phyloP scores from a whole-genome alignment of 2,113 vertebrate species.

The Labeo rohita region DNA sequence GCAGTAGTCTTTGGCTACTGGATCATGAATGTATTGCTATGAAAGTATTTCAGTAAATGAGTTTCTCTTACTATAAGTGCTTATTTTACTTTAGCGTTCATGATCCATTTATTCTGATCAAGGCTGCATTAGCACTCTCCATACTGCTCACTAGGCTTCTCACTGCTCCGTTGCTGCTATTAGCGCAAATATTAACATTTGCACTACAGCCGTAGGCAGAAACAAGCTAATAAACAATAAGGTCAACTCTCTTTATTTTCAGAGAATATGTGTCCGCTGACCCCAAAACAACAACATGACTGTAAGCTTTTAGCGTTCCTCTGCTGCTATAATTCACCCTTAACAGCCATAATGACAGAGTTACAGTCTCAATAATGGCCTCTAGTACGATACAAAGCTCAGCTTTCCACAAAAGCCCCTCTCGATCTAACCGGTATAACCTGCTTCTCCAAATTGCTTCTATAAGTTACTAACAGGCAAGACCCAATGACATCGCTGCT shows the following conservation, averaged over 20 bases:
- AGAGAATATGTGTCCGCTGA: slow-evolving; percentile 36
- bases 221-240: slow-evolving; percentile 26
- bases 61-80: not conserved
- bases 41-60: not conserved
- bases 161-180: not conserved
- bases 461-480: slow-evolving; percentile 46
- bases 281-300: slow-evolving; percentile 32
- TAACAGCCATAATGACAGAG: slow-evolving; percentile 44
- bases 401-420: not conserved
- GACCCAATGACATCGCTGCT: slow-evolving; percentile 49
- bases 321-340: slow-evolving; percentile 47
- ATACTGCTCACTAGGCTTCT: not conserved
- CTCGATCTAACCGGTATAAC: not conserved
- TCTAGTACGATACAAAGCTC: slow-evolving; percentile 34
- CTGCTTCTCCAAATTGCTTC: slow-evolving; percentile 49
- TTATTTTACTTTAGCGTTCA: not conserved
- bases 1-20: not conserved
- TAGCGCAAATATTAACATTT: slow-evolving; percentile 20
- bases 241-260: slow-evolving; percentile 45
- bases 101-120: not conserved
- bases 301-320: slow-evolving; percentile 43
- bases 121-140: not conserved
- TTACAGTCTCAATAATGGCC: slow-evolving; percentile 51
- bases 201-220: not conserved
- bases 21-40: not conserved